Evolutionary conservation across 2,797 vertebrate genomes (phyloP).

Genomic region (Acridotheres tristis): DNA sequence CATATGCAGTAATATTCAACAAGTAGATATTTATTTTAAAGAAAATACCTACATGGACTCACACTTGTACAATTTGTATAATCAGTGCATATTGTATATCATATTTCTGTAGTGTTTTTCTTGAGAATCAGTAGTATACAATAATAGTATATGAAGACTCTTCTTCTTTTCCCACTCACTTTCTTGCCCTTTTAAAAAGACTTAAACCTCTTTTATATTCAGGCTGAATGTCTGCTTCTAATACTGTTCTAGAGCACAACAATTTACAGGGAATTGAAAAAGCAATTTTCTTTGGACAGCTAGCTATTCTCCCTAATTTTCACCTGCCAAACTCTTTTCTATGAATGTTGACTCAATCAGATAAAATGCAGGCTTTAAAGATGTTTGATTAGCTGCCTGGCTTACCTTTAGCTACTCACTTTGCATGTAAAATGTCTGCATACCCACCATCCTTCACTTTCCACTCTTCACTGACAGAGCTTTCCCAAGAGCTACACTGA

Average conservation of each 20-base stretch:
- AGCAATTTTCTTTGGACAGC: conserved; percentile 62
- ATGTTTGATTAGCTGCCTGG: conserved; percentile 63
- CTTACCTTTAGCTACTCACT: conserved; percentile 56
- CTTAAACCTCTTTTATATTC: conserved; percentile 40
- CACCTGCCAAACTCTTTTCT: conserved; percentile 56
- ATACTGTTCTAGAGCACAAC: conserved; percentile 52
- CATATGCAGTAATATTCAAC: not conserved
- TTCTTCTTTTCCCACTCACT: not conserved
- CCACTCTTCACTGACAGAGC: not conserved
- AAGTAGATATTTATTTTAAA: not conserved
- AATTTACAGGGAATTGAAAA: conserved; percentile 68
- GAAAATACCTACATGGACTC: not conserved
- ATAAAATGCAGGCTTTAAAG: conserved; percentile 60
- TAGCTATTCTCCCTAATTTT: conserved; percentile 69
- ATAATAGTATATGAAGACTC: not conserved
- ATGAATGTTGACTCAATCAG: conserved; percentile 53
- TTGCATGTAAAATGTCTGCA: conserved; percentile 44
- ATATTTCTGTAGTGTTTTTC: not conserved
- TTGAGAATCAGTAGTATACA: not conserved
- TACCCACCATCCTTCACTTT: not conserved
- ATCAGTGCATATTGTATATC: not conserved
- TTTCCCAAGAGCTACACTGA: not conserved
- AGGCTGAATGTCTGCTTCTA: not conserved
- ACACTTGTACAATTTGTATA: not conserved
- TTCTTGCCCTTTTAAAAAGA: not conserved